These are phyloP conservation scores for Tinea trinotella DNA, from an alignment of 2,888 invertebrate genomes.

Conservation along the genomic window DNA sequence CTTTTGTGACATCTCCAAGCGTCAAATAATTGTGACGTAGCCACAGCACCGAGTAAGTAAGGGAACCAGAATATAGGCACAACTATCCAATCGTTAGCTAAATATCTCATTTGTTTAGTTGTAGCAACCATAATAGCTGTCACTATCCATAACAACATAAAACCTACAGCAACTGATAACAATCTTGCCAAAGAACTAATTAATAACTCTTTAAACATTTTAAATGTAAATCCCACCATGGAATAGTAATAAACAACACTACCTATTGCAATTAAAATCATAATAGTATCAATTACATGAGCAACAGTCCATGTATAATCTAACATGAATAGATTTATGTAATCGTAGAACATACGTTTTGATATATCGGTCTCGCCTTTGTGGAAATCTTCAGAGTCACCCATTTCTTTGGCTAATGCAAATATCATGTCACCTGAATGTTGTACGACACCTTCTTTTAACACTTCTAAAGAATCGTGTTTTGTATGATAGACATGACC, in stretches of 20 bases:
- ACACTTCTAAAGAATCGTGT: constrained; percentile 71
- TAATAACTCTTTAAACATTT: constrained; percentile 11
- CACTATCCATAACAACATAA: constrained; percentile 3
- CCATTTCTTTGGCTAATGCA: constrained; percentile 57
- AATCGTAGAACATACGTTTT: constrained; percentile 75
- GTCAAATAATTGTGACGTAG: constrained; percentile 20
- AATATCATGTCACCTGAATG: constrained; percentile 77
- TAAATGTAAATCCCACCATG: constrained; percentile 21
- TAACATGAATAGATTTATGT: constrained; percentile 75
- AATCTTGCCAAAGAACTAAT: neutral
- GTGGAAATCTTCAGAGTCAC: constrained; percentile 38
- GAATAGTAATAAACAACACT: constrained; percentile 29
- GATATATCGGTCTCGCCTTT: constrained; percentile 35
- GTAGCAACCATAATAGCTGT: constrained; percentile 19
- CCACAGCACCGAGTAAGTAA: constrained; percentile 20
- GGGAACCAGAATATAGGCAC: constrained; percentile 22
- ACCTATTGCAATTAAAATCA: constrained; percentile 36
- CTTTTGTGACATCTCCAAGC: constrained; percentile 20
- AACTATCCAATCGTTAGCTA: constrained; percentile 20
- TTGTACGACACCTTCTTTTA: constrained; percentile 76
- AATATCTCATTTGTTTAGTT: constrained; percentile 20
- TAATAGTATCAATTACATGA: constrained; percentile 37
- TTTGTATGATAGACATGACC: constrained; percentile 79
- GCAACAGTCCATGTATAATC: constrained; percentile 67
- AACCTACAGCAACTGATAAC: constrained; percentile 8